A percentile compares a stretch with the other conserved stretches of the same genome.
Conservation (phyloP, 2,888 invertebrate species). For the Scrobipalpa costella region DNA sequence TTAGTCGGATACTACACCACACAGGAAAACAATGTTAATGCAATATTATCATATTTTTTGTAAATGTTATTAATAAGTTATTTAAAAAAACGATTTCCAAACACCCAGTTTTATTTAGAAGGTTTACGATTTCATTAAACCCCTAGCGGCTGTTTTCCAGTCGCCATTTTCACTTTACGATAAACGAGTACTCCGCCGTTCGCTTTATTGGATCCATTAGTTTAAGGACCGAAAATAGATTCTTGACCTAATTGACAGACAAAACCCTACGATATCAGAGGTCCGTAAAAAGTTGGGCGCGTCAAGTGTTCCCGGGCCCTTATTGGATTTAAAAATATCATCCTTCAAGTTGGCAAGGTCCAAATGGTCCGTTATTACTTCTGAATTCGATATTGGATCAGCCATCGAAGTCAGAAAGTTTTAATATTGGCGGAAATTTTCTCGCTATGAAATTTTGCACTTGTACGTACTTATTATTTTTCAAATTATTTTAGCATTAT, state of each 20-base stretch:
- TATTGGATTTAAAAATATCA: slow-evolving; percentile 20
- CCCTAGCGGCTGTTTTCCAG: slow-evolving; percentile 1
- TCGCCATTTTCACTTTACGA: slow-evolving; percentile 10
- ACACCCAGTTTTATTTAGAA: background rate
- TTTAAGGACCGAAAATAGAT: slow-evolving; percentile 19
- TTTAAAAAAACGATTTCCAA: too few species aligned
- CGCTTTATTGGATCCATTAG: slow-evolving; percentile 12
- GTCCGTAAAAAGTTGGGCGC: background rate
- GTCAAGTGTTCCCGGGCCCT: slow-evolving; percentile 9
- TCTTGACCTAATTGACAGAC: slow-evolving; percentile 19
- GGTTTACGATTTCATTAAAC: slow-evolving; percentile 2
- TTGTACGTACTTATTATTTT: background rate
- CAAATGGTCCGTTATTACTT: slow-evolving; percentile 18
- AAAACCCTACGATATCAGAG: slow-evolving; percentile 7
- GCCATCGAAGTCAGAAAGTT: slow-evolving; percentile 12
- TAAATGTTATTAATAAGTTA: too few species aligned
- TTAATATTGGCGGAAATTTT: slow-evolving; percentile 13
- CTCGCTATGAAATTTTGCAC: background rate
- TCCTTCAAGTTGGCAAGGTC: slow-evolving; percentile 10
- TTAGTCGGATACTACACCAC: too few species aligned
- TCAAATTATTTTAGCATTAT: background rate
- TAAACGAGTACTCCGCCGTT: background rate
- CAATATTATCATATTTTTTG: too few species aligned
- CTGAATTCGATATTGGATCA: slow-evolving; percentile 13
- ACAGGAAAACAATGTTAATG: too few species aligned